Conservation (phyloP, 2,797 vertebrate genomes). For the Spinus pinus region DNA sequence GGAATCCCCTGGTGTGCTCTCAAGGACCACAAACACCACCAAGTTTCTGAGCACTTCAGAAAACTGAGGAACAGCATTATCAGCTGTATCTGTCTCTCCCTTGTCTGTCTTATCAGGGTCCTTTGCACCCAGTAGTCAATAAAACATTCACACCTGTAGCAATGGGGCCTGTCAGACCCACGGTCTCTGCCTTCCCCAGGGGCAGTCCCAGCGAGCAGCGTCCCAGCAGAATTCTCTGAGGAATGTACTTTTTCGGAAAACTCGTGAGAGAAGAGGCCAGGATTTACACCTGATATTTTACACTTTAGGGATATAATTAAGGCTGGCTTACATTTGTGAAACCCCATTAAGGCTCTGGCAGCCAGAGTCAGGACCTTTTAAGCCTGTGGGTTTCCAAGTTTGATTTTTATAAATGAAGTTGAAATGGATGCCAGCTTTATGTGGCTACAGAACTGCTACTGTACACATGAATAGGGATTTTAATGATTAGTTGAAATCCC, state of each 20-base stretch:
- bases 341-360: conserved; percentile 8
- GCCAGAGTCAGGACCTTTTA: not conserved
- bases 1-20: not conserved
- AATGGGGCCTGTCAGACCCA: not conserved
- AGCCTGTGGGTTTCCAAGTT: conserved; percentile 4
- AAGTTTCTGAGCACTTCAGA: not conserved
- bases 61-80: not conserved
- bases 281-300: not conserved
- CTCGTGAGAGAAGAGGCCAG: not conserved
- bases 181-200: not conserved
- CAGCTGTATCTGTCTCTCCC: not conserved
- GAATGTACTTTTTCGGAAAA: not conserved
- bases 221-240: not conserved
- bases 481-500: conserved; percentile 1
- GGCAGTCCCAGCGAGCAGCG: not conserved
- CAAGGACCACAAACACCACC: not conserved
- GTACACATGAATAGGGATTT: not conserved
- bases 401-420: not conserved
- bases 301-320: not conserved
- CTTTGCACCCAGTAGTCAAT: not conserved
- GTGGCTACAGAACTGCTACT: not conserved
- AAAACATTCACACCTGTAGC: not conserved
- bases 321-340: not conserved
- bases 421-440: not conserved
- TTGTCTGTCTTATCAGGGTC: not conserved